Evolutionary conservation across 92 coral and sea anemone genomes (phyloP).

Genomic region (Heliopora coerulea): DNA sequence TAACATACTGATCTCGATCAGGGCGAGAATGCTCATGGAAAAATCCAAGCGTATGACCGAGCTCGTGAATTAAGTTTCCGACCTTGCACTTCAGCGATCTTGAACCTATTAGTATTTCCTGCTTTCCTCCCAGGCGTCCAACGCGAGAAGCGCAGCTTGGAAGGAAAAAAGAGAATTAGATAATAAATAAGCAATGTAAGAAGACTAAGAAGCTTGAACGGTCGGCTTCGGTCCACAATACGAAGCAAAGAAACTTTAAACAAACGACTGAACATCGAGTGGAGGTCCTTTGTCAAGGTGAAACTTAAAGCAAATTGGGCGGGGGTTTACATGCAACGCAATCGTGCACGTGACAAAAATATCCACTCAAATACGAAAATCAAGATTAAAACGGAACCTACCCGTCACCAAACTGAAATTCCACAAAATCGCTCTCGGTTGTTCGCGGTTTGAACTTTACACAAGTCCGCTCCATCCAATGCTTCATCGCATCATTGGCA

Average conservation of each 20-base stretch:
- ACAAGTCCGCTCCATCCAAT: constrained; percentile 78
- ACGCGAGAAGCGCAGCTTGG: constrained; percentile 91
- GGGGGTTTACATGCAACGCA: no score
- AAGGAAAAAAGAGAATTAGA: not conserved
- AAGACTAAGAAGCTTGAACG: no score
- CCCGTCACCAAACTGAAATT: constrained; percentile 94
- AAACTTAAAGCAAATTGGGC: no score
- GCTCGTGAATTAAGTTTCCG: constrained; percentile 96
- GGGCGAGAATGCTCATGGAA: constrained; percentile 98
- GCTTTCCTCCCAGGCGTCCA: constrained; percentile 79
- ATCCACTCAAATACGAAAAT: no score
- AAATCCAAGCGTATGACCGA: constrained; percentile 83
- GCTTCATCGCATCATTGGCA: constrained; percentile 63
- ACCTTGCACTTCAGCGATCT: constrained; percentile 58
- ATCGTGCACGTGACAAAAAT: no score
- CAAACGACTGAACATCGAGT: no score
- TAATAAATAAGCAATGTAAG: no score
- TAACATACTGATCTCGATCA: constrained; percentile 74
- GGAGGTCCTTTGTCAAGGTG: no score
- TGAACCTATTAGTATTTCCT: constrained; percentile 82
- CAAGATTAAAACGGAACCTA: no score
- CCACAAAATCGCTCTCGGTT: constrained; percentile 65
- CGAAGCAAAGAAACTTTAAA: no score
- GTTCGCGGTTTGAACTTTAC: constrained; percentile 53
- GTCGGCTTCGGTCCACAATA: no score